These are phyloP conservation scores for Ramphastos sulfuratus DNA, from an alignment of 2,113 vertebrate genomes.

Conservation along the genomic window DNA sequence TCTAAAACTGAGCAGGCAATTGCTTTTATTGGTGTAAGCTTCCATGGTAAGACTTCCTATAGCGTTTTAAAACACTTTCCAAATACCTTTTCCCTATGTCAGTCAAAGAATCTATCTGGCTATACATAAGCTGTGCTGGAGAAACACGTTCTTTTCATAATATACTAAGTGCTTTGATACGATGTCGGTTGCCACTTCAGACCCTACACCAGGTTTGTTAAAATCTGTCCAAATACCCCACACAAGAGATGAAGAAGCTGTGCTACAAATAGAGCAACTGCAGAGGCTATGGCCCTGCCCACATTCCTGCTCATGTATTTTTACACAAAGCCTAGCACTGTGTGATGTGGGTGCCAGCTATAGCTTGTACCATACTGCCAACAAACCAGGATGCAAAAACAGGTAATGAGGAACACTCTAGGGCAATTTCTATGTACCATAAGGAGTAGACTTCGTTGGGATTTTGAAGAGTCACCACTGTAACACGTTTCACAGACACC, in stretches of 20 bases:
- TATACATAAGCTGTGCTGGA: background rate
- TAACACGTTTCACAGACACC: background rate
- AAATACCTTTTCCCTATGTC: background rate
- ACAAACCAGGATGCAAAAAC: constrained; percentile 21
- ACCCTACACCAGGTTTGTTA: constrained; percentile 3
- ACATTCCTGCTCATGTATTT: constrained; percentile 1
- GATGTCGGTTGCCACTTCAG: background rate
- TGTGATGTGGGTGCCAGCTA: constrained; percentile 29
- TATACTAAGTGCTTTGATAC: background rate
- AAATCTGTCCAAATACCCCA: constrained; percentile 2
- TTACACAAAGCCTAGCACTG: constrained; percentile 49
- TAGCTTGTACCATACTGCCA: constrained; percentile 12
- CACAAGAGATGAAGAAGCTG: constrained; percentile 18
- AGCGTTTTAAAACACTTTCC: background rate
- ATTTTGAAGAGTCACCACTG: background rate
- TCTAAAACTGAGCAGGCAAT: background rate
- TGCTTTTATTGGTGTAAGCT: background rate
- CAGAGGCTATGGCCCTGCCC: constrained; percentile 12
- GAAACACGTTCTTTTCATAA: background rate
- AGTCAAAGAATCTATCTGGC: background rate
- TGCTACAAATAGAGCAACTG: constrained; percentile 61
- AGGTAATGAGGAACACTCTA: constrained; percentile 31
- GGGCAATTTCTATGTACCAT: background rate
- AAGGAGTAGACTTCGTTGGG: background rate
- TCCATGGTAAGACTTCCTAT: background rate